Conservation (phyloP, 2,113 vertebrate species). For the Sphaerodactylus townsendi region DNA sequence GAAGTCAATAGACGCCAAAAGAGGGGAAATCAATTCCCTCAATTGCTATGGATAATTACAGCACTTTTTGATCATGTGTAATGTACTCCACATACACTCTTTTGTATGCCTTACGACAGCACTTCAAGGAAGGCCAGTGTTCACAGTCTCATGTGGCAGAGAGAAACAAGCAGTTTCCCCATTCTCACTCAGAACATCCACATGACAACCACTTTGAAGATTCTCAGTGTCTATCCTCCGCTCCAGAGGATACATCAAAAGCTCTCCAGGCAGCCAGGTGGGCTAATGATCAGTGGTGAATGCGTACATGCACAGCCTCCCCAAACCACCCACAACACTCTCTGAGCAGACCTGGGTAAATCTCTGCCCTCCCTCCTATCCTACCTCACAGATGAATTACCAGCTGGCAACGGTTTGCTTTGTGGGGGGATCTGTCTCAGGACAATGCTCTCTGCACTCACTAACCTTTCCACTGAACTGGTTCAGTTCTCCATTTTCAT, state of each 20-base stretch:
- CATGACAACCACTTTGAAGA: no score
- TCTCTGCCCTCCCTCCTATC: neutral
- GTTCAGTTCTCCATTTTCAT: slow-evolving; percentile 93
- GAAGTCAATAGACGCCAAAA: neutral
- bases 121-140: neutral
- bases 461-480: slow-evolving; percentile 95
- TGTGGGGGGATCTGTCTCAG: neutral
- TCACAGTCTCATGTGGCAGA: neutral
- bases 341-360: no score
- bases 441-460: neutral
- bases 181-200: neutral
- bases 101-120: neutral
- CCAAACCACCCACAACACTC: neutral
- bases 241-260: neutral
- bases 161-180: neutral
- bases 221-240: neutral
- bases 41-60: neutral
- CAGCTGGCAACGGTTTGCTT: neutral
- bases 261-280: no score
- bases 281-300: no score
- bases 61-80: no score
- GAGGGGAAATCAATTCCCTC: rapidly evolving
- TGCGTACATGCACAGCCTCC: no score
- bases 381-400: neutral
- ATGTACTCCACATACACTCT: neutral